phyloP scores from a whole-genome alignment of 2,888 invertebrate species.

The Drosophila differens region DNA sequence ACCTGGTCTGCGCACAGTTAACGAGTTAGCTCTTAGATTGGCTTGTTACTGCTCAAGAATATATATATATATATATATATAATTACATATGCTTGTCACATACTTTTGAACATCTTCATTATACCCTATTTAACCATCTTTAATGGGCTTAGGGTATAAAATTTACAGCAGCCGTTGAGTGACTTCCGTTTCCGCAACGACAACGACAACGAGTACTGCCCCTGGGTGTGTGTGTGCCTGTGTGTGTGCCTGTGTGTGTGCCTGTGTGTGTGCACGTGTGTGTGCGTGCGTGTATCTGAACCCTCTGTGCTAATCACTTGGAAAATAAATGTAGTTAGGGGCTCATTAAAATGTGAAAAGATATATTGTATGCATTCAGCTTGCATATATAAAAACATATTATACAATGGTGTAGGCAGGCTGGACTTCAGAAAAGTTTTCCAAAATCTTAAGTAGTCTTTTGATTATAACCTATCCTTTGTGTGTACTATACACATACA shows the following conservation, averaged over 20 bases:
- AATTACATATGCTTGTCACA: not conserved
- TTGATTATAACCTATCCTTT: no score
- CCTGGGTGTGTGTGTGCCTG: not conserved
- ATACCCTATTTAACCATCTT: not conserved
- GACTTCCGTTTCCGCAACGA: slow-evolving; percentile 78
- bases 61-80: not conserved
- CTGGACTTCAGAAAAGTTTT: not conserved
- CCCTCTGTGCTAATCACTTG: slow-evolving; percentile 41
- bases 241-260: not conserved
- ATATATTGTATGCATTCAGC: not conserved
- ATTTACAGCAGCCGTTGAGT: slow-evolving; percentile 62
- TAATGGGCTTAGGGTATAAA: not conserved
- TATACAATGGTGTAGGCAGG: no score
- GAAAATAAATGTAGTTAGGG: slow-evolving; percentile 26
- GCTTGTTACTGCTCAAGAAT: not conserved
- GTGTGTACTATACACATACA: not conserved
- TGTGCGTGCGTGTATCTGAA: not conserved
- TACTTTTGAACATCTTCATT: not conserved
- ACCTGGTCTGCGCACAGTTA: not conserved
- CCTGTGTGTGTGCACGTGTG: not conserved
- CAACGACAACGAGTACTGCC: slow-evolving; percentile 28
- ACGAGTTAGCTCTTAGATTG: no score
- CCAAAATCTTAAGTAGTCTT: no score
- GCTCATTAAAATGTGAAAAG: slow-evolving; percentile 24
- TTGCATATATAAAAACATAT: not conserved